Conservation (phyloP, 2,888 invertebrate genomes). For the Eurytoma californica region DNA sequence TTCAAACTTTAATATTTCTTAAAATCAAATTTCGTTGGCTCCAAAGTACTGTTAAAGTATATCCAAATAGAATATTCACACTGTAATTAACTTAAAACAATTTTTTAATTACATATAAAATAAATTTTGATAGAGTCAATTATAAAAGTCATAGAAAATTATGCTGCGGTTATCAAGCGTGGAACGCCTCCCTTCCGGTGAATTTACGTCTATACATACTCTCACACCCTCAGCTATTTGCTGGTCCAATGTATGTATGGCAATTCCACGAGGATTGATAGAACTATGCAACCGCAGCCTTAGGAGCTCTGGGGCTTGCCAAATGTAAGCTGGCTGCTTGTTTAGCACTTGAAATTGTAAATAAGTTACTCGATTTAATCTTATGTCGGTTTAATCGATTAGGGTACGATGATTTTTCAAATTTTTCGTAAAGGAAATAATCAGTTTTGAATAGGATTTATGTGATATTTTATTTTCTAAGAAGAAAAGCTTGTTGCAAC, state of each 20-base stretch:
- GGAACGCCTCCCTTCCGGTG: not conserved
- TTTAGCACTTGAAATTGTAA: not conserved
- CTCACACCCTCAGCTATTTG: not conserved
- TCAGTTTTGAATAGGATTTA: too few species aligned
- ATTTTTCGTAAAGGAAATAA: not conserved
- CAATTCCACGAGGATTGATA: conserved; percentile 18
- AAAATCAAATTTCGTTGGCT: too few species aligned
- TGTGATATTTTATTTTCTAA: not conserved
- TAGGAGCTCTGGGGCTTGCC: conserved; percentile 20
- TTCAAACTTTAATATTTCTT: too few species aligned
- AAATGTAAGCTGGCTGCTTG: conserved; percentile 10
- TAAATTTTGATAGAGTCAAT: too few species aligned
- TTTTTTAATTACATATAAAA: too few species aligned
- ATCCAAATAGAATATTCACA: too few species aligned
- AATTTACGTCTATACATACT: not conserved
- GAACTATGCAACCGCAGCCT: conserved; percentile 8
- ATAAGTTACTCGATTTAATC: conserved; percentile 11
- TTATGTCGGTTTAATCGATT: not conserved
- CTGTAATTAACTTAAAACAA: too few species aligned
- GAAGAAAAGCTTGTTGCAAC: not conserved
- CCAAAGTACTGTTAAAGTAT: too few species aligned
- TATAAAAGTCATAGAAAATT: too few species aligned
- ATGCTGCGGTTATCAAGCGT: too few species aligned
- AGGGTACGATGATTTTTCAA: not conserved
- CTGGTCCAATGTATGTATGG: not conserved